A percentile compares a stretch with the other conserved stretches of the same genome.
Evolutionary conservation across 2,888 invertebrate species (phyloP).

Genomic region (Hypsopygia costalis): DNA sequence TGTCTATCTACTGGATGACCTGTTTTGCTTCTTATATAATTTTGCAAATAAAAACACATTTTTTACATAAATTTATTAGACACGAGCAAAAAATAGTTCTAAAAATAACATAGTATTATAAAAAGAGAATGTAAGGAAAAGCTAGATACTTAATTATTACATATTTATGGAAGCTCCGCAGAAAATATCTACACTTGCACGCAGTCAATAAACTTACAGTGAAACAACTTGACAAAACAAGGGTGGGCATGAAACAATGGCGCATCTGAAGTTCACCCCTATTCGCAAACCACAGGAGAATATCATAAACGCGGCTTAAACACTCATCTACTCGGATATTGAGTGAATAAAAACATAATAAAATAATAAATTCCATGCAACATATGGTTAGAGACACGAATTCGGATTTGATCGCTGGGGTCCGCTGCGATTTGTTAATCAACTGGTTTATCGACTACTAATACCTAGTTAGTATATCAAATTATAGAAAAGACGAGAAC

Average conservation of each 20-base stretch:
- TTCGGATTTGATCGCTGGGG: slow-evolving; percentile 29
- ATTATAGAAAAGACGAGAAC: too few relatives aligned
- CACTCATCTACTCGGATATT: slow-evolving; percentile 70
- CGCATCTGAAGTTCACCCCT: slow-evolving; percentile 61
- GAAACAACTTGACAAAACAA: slow-evolving; percentile 61
- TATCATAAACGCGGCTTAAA: slow-evolving; percentile 80
- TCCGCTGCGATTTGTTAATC: slow-evolving; percentile 17
- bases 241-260: slow-evolving; percentile 72
- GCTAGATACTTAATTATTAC: too few relatives aligned
- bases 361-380: slow-evolving; percentile 75
- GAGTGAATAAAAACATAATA: slow-evolving; percentile 78
- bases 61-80: too few relatives aligned
- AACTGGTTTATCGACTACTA: slow-evolving; percentile 21
- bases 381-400: slow-evolving; percentile 61
- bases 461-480: too few relatives aligned
- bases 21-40: too few relatives aligned
- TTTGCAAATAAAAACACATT: too few relatives aligned
- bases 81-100: too few relatives aligned
- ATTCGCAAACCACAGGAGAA: slow-evolving; percentile 69
- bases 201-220: slow-evolving; percentile 31
- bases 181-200: slow-evolving; percentile 3
- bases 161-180: too few relatives aligned
- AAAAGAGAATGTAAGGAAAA: too few relatives aligned
- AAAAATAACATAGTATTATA: too few relatives aligned
- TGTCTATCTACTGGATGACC: too few relatives aligned